Conservation (phyloP, 2,797 vertebrate genomes). For the Muraenolepis orangiensis region DNA sequence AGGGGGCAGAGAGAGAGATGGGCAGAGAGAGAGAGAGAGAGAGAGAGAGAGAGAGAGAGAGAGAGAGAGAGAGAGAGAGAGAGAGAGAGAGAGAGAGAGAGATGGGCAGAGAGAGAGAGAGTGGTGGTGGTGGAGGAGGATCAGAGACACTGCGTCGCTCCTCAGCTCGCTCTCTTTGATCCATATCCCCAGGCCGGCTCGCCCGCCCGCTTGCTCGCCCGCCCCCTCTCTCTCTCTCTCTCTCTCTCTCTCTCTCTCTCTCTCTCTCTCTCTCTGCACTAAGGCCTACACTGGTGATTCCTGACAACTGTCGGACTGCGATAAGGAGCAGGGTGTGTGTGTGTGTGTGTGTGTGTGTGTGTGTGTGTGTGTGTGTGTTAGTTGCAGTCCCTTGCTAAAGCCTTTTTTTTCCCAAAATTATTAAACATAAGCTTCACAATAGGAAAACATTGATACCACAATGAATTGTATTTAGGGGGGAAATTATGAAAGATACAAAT, state of each 20-base stretch:
- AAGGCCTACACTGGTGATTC: slow-evolving; percentile 95
- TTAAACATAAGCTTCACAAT: background rate
- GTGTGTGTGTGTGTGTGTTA: background rate
- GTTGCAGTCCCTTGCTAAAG: background rate
- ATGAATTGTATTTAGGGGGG: background rate
- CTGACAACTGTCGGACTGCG: slow-evolving; percentile 98
- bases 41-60: background rate
- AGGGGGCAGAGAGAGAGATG: background rate
- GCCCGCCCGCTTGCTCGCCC: slow-evolving; percentile 67
- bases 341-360: slow-evolving; percentile 14
- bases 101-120: slow-evolving; percentile 70
- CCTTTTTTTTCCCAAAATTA: background rate
- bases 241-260: slow-evolving; percentile 58
- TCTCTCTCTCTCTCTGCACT: slow-evolving; percentile 64
- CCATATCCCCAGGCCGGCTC: slow-evolving; percentile 97
- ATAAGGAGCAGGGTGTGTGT: slow-evolving; percentile 80
- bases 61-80: slow-evolving; percentile 32
- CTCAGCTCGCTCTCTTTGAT: slow-evolving; percentile 91
- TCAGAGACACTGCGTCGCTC: slow-evolving; percentile 87
- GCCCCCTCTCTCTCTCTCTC: slow-evolving; percentile 75
- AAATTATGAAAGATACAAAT: background rate
- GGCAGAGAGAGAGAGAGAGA: background rate
- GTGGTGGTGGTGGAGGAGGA: slow-evolving; percentile 70
- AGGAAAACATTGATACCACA: background rate
- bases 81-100: slow-evolving; percentile 9